phyloP scores from a whole-genome alignment of 1,140 invertebrate genomes.

The Brachionus plicatilis region DNA sequence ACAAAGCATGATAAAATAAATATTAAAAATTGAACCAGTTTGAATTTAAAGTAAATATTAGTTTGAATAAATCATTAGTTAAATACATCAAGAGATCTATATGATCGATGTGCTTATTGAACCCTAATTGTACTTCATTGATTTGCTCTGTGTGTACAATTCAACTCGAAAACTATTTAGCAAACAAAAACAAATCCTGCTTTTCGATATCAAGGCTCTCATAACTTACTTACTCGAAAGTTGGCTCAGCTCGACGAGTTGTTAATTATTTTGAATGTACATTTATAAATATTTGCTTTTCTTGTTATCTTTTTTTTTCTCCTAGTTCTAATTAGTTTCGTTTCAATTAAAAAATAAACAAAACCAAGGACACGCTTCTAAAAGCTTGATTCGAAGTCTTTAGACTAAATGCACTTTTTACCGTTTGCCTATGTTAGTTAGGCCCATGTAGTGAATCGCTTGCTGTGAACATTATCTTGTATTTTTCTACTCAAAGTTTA shows the following conservation, averaged over 20 bases:
- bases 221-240: not conserved
- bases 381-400: not conserved
- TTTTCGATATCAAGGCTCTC: not conserved
- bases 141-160: not conserved
- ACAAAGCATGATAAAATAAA: slow-evolving; percentile 21
- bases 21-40: slow-evolving; percentile 27
- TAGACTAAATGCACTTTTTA: not conserved
- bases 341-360: slow-evolving; percentile 11
- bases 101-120: slow-evolving; percentile 19
- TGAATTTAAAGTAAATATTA: slow-evolving; percentile 9
- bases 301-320: not conserved
- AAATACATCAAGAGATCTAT: not conserved
- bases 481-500: not conserved
- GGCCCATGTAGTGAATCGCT: not conserved
- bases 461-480: not conserved
- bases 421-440: not conserved
- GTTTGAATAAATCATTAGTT: slow-evolving; percentile 24
- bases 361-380: not conserved
- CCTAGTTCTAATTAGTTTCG: slow-evolving; percentile 16
- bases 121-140: slow-evolving; percentile 30
- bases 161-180: slow-evolving; percentile 8
- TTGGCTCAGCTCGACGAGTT: not conserved
- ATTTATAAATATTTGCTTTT: slow-evolving; percentile 23
- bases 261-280: slow-evolving; percentile 12
- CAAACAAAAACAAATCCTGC: slow-evolving; percentile 25